Conservation (phyloP, 2,888 invertebrate species). For the Molorchus minor region DNA sequence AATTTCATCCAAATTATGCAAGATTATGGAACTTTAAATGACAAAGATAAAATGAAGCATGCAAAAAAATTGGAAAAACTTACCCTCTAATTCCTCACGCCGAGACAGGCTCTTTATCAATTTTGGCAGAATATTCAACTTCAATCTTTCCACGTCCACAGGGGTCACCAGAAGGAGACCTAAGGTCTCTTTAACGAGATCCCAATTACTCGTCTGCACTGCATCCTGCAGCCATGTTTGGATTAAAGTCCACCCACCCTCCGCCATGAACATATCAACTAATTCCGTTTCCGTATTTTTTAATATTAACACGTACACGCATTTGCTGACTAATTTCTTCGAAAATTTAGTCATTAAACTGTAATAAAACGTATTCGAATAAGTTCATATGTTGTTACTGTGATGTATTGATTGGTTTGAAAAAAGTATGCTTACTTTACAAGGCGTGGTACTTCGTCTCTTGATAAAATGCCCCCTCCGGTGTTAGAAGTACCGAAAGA, state of each 20-base stretch:
- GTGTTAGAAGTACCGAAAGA: conserved; percentile 83
- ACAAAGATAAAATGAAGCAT: neutral
- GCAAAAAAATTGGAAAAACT: conserved; percentile 58
- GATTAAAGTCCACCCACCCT: conserved; percentile 91
- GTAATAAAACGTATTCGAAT: conserved; percentile 43
- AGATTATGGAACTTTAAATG: neutral
- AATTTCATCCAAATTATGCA: too few species aligned
- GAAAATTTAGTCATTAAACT: conserved; percentile 96
- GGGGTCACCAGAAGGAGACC: conserved; percentile 87
- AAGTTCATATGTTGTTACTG: conserved; percentile 16
- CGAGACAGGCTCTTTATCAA: conserved; percentile 88
- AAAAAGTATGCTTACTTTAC: conserved; percentile 75
- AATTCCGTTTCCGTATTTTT: conserved; percentile 86
- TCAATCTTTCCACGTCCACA: conserved; percentile 88
- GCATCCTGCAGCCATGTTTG: conserved; percentile 92
- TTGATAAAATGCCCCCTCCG: conserved; percentile 86
- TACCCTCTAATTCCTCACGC: conserved; percentile 83
- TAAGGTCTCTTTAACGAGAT: conserved; percentile 86
- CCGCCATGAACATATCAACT: conserved; percentile 87
- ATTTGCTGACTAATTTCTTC: conserved; percentile 93
- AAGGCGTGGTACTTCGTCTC: conserved; percentile 86
- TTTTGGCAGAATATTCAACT: conserved; percentile 92
- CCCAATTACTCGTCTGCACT: conserved; percentile 84
- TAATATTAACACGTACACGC: conserved; percentile 92
- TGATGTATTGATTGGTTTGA: conserved; percentile 7